These are phyloP conservation scores for Leptarthrus brevirostris DNA, from an alignment of 2,888 invertebrate genomes.

Conservation along the genomic window DNA sequence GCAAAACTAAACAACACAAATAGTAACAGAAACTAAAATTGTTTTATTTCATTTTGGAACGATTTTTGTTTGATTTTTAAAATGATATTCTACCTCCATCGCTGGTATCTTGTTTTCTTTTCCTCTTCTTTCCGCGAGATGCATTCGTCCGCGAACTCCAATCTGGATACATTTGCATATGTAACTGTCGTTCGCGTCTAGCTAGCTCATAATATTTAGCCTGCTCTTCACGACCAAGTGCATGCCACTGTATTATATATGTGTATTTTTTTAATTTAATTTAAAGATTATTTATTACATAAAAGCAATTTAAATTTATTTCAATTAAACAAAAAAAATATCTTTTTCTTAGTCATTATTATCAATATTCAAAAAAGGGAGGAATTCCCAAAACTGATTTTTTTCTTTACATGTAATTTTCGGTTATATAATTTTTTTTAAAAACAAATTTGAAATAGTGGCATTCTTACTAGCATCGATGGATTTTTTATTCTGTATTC, in stretches of 20 bases:
- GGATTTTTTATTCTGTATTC: background rate
- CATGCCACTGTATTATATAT: constrained; percentile 99
- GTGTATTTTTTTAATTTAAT: too few species aligned
- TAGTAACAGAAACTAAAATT: too few species aligned
- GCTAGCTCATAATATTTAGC: constrained; percentile 99
- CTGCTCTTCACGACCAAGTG: constrained; percentile 98
- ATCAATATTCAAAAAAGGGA: constrained; percentile 51
- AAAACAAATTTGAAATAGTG: constrained; percentile 28
- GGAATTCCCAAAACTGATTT: constrained; percentile 56
- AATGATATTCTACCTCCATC: constrained; percentile 84
- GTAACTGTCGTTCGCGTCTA: constrained; percentile 97
- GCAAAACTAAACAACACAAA: constrained; percentile 19
- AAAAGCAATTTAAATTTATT: too few species aligned
- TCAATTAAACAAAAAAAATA: constrained; percentile 17
- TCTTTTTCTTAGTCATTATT: too few species aligned
- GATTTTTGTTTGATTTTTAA: too few species aligned
- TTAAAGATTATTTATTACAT: too few species aligned
- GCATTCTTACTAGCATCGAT: constrained; percentile 19
- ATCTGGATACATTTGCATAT: constrained; percentile 99
- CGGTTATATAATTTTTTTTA: background rate
- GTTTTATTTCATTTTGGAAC: background rate
- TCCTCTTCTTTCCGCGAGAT: constrained; percentile 99
- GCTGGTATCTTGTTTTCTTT: constrained; percentile 97
- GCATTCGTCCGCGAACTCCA: constrained; percentile 99
- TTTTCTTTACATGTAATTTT: constrained; percentile 5